These are phyloP conservation scores for Smittia sp. DNA, from an alignment of 2,888 invertebrate genomes.

Conservation along the genomic window DNA sequence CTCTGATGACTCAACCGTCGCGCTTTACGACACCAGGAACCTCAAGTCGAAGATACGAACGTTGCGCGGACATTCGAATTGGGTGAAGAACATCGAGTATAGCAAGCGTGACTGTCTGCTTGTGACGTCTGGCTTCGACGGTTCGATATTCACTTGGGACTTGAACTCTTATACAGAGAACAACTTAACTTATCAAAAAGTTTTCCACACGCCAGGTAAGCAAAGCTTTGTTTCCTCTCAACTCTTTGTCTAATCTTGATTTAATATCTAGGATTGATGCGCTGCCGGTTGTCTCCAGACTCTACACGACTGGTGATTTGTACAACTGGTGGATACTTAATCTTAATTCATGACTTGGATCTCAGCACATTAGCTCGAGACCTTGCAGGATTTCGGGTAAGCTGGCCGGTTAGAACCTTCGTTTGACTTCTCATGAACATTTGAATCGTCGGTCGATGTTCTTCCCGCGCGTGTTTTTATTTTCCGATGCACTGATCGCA, in stretches of 20 bases:
- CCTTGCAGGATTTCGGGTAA: slow-evolving; percentile 78
- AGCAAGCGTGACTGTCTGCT: slow-evolving; percentile 78
- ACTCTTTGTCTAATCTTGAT: background rate
- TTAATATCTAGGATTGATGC: slow-evolving; percentile 63
- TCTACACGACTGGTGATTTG: slow-evolving; percentile 85
- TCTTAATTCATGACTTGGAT: slow-evolving; percentile 85
- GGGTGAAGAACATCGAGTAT: slow-evolving; percentile 96
- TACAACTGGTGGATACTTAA: slow-evolving; percentile 84
- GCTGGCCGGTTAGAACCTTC: slow-evolving; percentile 28
- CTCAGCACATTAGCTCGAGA: slow-evolving; percentile 75
- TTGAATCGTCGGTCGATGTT: background rate
- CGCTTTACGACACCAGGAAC: slow-evolving; percentile 89
- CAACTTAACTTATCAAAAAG: slow-evolving; percentile 72
- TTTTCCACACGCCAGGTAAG: slow-evolving; percentile 76
- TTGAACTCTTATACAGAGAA: slow-evolving; percentile 81
- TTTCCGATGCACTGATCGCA: too few relatives aligned
- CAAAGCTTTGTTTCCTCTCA: background rate
- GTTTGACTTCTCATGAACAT: background rate
- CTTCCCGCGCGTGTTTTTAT: too few relatives aligned
- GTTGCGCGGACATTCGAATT: slow-evolving; percentile 84
- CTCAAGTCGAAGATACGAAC: slow-evolving; percentile 73
- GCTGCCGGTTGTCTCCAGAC: slow-evolving; percentile 83
- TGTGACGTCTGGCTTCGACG: slow-evolving; percentile 90
- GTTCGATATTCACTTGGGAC: slow-evolving; percentile 92
- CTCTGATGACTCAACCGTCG: slow-evolving; percentile 90